A percentile compares a stretch with the other conserved stretches of the same genome.
Conservation (phyloP, 2,113 vertebrate genomes). For the Cavia porcellus region DNA sequence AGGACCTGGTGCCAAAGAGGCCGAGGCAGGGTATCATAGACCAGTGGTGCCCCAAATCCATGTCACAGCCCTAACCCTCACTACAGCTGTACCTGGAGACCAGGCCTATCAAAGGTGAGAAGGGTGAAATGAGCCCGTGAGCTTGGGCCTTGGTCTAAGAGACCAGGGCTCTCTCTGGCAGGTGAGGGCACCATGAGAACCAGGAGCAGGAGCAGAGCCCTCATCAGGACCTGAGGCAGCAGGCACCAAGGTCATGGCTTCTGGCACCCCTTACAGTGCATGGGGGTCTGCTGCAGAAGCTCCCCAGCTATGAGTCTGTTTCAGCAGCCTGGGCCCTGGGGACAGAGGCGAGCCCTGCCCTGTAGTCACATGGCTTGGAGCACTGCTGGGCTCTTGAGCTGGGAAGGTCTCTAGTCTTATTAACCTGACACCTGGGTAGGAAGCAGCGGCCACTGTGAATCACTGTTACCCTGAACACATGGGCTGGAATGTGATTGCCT, state of each 20-base stretch:
- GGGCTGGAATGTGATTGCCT: rapidly evolving
- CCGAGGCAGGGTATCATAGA: neutral
- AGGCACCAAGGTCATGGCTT: neutral
- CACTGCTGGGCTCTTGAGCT: neutral
- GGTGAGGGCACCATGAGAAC: neutral
- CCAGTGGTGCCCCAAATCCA: neutral
- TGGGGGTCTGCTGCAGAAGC: neutral
- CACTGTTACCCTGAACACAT: neutral
- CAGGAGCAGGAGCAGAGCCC: neutral
- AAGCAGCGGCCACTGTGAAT: neutral
- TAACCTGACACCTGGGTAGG: neutral
- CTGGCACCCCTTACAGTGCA: neutral
- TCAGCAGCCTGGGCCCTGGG: no score
- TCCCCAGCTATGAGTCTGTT: neutral
- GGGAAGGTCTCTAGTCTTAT: neutral
- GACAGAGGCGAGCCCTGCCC: neutral
- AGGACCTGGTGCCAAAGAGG: neutral
- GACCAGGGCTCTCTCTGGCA: neutral
- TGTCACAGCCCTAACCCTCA: neutral
- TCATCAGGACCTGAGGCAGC: neutral
- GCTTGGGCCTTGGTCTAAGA: neutral
- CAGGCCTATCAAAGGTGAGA: neutral
- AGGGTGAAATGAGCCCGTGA: neutral
- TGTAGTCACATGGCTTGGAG: neutral
- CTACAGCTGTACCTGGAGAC: no score